Conservation (phyloP, 2,113 vertebrate species). For the Phycodurus eques region DNA sequence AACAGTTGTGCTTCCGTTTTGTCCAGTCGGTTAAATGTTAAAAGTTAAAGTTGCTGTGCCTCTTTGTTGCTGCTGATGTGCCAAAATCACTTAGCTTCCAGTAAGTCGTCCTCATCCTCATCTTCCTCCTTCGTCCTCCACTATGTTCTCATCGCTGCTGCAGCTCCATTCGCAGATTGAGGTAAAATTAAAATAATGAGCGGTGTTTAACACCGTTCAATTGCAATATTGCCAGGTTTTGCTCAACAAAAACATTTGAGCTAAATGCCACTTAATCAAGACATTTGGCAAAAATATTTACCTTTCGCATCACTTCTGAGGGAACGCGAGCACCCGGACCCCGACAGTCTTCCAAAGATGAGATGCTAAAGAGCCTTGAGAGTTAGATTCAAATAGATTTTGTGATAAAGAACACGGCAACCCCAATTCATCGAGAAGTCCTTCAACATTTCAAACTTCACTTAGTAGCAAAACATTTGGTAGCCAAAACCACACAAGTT, state of each 20-base stretch:
- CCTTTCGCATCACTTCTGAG: background rate
- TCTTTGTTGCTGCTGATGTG: slow-evolving; percentile 12
- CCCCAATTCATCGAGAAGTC: too few relatives aligned
- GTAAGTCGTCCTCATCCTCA: slow-evolving; percentile 24
- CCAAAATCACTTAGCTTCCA: slow-evolving; percentile 25
- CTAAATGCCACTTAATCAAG: background rate
- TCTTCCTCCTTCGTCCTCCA: background rate
- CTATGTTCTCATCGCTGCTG: background rate
- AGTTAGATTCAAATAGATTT: too few relatives aligned
- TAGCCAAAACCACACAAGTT: too few relatives aligned
- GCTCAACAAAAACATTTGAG: background rate
- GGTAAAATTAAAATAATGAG: background rate
- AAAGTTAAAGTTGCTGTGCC: slow-evolving; percentile 25
- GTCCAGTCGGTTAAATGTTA: slow-evolving; percentile 38
- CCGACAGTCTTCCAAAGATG: background rate
- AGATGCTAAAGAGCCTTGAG: too few relatives aligned
- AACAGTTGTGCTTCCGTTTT: slow-evolving; percentile 36
- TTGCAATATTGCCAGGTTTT: background rate
- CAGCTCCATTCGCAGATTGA: background rate
- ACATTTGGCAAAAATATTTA: background rate
- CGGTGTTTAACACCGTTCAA: background rate
- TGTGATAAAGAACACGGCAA: too few relatives aligned
- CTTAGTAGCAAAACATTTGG: too few relatives aligned
- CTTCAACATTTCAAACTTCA: too few relatives aligned
- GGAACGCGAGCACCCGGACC: background rate